These are phyloP conservation scores for Tricholauxania praeusta DNA, from an alignment of 2,888 invertebrate genomes.

Conservation along the genomic window DNA sequence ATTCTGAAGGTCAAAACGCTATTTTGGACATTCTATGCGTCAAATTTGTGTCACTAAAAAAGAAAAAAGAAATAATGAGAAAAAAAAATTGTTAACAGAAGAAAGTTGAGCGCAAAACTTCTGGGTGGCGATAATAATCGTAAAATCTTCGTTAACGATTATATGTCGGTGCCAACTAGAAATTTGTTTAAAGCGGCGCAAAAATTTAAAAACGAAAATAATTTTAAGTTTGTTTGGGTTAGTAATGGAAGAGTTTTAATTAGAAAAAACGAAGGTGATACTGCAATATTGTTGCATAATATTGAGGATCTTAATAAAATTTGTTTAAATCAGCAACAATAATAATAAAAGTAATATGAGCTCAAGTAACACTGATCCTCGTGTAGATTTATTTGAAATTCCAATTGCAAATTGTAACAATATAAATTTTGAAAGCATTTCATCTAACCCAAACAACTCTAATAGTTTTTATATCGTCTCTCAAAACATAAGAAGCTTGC, in stretches of 20 bases:
- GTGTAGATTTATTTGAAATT: neutral
- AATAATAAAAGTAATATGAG: too few relatives aligned
- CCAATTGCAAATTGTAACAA: neutral
- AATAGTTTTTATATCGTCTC: too few relatives aligned
- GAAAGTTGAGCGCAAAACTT: neutral
- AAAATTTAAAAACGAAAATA: neutral
- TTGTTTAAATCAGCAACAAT: too few relatives aligned
- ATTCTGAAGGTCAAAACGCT: too few relatives aligned
- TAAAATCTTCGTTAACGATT: conserved; percentile 9
- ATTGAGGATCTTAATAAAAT: neutral
- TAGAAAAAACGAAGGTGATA: conserved; percentile 1
- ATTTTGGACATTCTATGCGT: too few relatives aligned
- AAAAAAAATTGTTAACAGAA: too few relatives aligned
- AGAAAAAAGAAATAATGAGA: too few relatives aligned
- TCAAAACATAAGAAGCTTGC: too few relatives aligned
- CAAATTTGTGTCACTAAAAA: too few relatives aligned
- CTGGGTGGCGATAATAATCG: neutral
- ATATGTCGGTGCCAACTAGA: neutral
- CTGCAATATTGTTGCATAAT: neutral
- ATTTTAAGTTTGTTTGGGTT: too few relatives aligned
- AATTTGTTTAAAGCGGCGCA: neutral
- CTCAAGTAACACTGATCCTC: too few relatives aligned
- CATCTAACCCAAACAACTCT: neutral
- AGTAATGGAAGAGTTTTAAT: neutral
- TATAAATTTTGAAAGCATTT: conserved; percentile 1